Evolutionary conservation across 1,140 invertebrate genomes (phyloP).

Genomic region (Dreissena polymorpha): DNA sequence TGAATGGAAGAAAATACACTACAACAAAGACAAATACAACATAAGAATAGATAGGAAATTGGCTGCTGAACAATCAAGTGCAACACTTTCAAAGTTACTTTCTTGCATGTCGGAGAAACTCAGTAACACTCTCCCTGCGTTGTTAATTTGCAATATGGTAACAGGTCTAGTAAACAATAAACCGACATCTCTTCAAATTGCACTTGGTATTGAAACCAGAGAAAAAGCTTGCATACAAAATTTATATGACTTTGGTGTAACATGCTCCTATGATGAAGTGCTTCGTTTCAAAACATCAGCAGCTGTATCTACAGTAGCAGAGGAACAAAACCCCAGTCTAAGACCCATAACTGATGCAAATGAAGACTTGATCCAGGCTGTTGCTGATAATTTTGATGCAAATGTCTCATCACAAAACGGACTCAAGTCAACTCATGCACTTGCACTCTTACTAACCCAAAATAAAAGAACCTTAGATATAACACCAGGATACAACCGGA

Average conservation of each 20-base stretch:
- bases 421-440: slow-evolving; percentile 43
- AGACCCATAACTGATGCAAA: neutral
- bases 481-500: no score
- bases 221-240: slow-evolving; percentile 23
- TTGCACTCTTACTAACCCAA: slow-evolving; percentile 50
- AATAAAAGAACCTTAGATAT: no score
- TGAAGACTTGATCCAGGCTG: slow-evolving; percentile 37
- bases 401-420: slow-evolving; percentile 59
- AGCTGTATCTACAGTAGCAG: slow-evolving; percentile 16
- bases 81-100: neutral
- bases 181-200: slow-evolving; percentile 46
- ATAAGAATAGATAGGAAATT: no score
- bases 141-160: slow-evolving; percentile 55
- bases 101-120: slow-evolving; percentile 11
- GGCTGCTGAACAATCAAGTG: neutral
- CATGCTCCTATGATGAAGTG: slow-evolving; percentile 59
- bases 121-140: slow-evolving; percentile 29
- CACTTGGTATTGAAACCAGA: slow-evolving; percentile 43
- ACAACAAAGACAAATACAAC: no score
- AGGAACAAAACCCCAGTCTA: neutral
- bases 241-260: slow-evolving; percentile 49
- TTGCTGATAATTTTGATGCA: slow-evolving; percentile 61
- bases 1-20: no score
- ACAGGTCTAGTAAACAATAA: slow-evolving; percentile 43
- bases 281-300: slow-evolving; percentile 56